phyloP scores from a whole-genome alignment of 2,797 vertebrate genomes.

The Eulemur albifrons region DNA sequence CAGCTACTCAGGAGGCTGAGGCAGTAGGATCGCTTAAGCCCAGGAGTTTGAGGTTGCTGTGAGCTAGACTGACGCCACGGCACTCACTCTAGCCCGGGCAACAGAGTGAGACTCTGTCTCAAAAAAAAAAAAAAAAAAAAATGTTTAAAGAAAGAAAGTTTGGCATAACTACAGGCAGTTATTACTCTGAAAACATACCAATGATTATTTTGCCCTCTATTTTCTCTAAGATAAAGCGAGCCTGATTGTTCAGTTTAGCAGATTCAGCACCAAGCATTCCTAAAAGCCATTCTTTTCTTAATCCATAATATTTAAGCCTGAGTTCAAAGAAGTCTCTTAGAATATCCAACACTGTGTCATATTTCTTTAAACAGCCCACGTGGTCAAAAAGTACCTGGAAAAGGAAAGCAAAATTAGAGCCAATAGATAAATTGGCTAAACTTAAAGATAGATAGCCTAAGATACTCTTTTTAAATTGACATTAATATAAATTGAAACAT shows the following conservation, averaged over 20 bases:
- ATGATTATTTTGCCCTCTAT: conserved; percentile 95
- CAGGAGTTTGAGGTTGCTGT: too few relatives aligned
- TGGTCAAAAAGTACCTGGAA: conserved; percentile 97
- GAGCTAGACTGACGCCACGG: too few relatives aligned
- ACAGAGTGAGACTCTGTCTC: too few relatives aligned
- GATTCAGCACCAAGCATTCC: conserved; percentile 95
- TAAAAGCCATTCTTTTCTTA: conserved; percentile 96
- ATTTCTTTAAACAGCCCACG: conserved; percentile 95
- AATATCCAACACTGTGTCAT: conserved; percentile 91
- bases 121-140: too few relatives aligned
- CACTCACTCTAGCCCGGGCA: too few relatives aligned
- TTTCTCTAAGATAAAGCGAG: conserved; percentile 99
- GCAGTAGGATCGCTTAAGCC: too few relatives aligned
- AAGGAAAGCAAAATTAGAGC: conserved; percentile 22
- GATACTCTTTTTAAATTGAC: neutral
- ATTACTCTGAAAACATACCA: conserved; percentile 85
- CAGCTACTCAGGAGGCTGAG: too few relatives aligned
- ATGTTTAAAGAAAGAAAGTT: conserved; percentile 41
- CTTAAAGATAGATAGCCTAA: conserved; percentile 2
- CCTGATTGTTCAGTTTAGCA: conserved; percentile 94
- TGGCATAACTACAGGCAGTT: neutral
- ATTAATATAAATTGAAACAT: neutral
- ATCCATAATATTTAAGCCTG: conserved; percentile 92
- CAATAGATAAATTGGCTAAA: neutral
- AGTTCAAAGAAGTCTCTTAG: conserved; percentile 95